phyloP scores from a whole-genome alignment of 53 echinoderm and acorn worm genomes.

The Echinarachnius parma region DNA sequence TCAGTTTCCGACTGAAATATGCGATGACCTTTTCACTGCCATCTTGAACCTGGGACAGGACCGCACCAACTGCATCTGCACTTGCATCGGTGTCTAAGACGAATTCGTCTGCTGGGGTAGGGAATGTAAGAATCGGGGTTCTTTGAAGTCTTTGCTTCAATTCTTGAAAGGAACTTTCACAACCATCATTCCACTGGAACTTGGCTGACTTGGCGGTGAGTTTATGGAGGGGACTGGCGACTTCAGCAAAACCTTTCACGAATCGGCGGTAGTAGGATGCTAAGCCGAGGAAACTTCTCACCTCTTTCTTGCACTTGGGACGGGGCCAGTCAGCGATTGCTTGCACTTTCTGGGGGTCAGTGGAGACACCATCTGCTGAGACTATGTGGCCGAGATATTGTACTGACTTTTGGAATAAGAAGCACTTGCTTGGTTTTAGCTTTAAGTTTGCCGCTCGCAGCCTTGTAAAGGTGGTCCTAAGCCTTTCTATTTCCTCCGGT shows the following conservation, averaged over 20 bases:
- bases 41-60: constrained; percentile 43
- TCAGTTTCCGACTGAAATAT: background rate
- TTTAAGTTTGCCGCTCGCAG: constrained; percentile 49
- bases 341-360: constrained; percentile 6
- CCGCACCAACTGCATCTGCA: constrained; percentile 25
- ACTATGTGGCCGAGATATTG: constrained; percentile 34
- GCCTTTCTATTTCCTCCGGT: constrained; percentile 24
- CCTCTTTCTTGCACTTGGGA: constrained; percentile 12
- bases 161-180: constrained; percentile 26
- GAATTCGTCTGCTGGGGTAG: background rate
- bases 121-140: constrained; percentile 30
- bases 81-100: constrained; percentile 47
- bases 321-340: constrained; percentile 36
- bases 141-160: constrained; percentile 20
- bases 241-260: constrained; percentile 31
- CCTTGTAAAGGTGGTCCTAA: constrained; percentile 21
- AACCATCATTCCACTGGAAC: constrained; percentile 36
- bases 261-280: constrained; percentile 45
- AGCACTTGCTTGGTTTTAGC: constrained; percentile 61
- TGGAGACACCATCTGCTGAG: constrained; percentile 14
- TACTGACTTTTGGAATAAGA: constrained; percentile 34
- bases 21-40: constrained; percentile 8
- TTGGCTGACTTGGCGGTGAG: constrained; percentile 22
- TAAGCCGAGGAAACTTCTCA: constrained; percentile 35
- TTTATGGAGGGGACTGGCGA: constrained; percentile 38